Conservation (phyloP, 2,888 invertebrate genomes). For the Drepanosiphum platanoidis region DNA sequence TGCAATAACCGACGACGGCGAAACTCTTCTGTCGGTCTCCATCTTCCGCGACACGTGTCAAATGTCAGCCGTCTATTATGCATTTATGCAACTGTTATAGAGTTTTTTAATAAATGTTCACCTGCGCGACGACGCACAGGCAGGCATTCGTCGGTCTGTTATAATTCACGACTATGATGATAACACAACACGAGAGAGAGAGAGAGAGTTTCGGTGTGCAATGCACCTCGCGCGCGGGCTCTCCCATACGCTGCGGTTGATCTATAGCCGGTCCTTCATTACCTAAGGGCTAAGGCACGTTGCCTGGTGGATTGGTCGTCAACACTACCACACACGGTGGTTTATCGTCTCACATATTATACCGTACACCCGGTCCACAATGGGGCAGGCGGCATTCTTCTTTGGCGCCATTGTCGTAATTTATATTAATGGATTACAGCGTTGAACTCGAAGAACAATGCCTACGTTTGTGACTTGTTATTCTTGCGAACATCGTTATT, state of each 20-base stretch:
- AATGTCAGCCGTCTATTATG: too few species aligned
- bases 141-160: neutral
- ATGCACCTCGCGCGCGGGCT: neutral
- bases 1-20: too few species aligned
- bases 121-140: neutral
- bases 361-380: neutral
- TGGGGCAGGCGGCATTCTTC: neutral
- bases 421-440: slow-evolving; percentile 5
- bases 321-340: neutral
- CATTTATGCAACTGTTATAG: neutral
- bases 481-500: neutral
- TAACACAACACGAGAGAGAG: neutral
- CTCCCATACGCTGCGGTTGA: neutral
- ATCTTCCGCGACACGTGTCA: too few species aligned
- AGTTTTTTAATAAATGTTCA: neutral
- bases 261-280: neutral
- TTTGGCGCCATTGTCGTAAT: slow-evolving; percentile 7
- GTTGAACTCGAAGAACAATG: neutral
- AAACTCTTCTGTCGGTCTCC: too few species aligned
- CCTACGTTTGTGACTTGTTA: neutral
- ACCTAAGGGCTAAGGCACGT: neutral
- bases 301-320: neutral
- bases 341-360: neutral
- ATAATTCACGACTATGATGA: neutral
- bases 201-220: neutral